These are phyloP conservation scores for Serinus canaria DNA, from an alignment of 2,113 vertebrate genomes.

Conservation along the genomic window DNA sequence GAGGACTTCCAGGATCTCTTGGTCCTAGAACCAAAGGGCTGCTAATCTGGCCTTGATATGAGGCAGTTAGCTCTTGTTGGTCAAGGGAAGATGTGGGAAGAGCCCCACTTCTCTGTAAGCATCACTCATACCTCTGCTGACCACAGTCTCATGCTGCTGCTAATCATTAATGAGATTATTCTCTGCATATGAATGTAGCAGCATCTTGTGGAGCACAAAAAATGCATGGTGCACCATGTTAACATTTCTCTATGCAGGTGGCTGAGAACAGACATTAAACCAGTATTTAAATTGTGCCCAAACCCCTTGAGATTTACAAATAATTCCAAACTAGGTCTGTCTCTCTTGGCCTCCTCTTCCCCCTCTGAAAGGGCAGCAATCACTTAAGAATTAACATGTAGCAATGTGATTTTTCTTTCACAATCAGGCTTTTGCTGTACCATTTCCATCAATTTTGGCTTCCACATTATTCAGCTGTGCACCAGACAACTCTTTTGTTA, in stretches of 20 bases:
- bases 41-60: not conserved
- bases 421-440: not conserved
- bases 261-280: not conserved
- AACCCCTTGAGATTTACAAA: not conserved
- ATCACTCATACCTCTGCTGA: not conserved
- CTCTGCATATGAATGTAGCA: not conserved
- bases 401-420: not conserved
- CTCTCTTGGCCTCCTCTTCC: not conserved
- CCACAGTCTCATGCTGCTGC: not conserved
- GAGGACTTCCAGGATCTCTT: not conserved
- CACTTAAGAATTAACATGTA: not conserved
- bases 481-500: slow-evolving; percentile 63
- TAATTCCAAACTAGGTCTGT: not conserved
- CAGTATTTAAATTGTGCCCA: not conserved
- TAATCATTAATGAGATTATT: not conserved
- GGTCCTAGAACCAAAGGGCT: not conserved
- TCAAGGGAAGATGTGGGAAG: not conserved
- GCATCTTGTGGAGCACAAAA: not conserved
- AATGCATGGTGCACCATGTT: not conserved
- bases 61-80: not conserved
- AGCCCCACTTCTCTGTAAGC: not conserved
- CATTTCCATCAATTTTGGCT: slow-evolving; percentile 46
- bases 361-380: not conserved
- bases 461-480: slow-evolving; percentile 46
- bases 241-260: not conserved